These are phyloP conservation scores for Dinomys branickii DNA, from an alignment of 2,113 vertebrate genomes.

Conservation along the genomic window DNA sequence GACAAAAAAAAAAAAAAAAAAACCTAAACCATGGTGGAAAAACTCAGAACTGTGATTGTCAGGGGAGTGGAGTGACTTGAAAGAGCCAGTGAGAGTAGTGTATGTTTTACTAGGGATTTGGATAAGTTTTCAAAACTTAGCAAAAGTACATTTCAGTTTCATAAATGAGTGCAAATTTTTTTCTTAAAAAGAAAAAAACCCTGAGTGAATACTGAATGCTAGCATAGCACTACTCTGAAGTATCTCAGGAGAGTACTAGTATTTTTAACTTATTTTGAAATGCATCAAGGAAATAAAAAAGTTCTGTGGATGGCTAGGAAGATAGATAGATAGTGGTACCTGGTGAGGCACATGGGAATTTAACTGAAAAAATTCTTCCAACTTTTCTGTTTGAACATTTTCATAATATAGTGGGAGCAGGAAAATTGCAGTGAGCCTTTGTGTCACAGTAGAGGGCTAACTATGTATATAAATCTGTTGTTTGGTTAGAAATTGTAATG, in stretches of 20 bases:
- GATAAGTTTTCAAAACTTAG: slow-evolving; percentile 26
- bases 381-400: not conserved
- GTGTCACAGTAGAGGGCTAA: not conserved
- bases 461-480: not conserved
- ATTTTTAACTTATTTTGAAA: slow-evolving; percentile 48
- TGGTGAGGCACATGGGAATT: not conserved
- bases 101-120: not conserved
- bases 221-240: not conserved
- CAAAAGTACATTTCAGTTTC: not conserved
- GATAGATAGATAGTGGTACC: not conserved
- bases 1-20: too few relatives aligned
- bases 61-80: not conserved
- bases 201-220: slow-evolving; percentile 29
- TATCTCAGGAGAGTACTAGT: not conserved
- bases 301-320: not conserved
- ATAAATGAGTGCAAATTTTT: not conserved
- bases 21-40: not conserved
- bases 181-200: not conserved
- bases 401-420: not conserved
- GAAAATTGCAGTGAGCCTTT: not conserved
- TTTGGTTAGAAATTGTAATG: slow-evolving; percentile 31
- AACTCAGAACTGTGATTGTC: not conserved
- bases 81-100: not conserved
- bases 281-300: slow-evolving; percentile 19
- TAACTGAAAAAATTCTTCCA: slow-evolving; percentile 15